phyloP scores from a whole-genome alignment of 2,113 vertebrate genomes.

The Sebastes fasciatus region DNA sequence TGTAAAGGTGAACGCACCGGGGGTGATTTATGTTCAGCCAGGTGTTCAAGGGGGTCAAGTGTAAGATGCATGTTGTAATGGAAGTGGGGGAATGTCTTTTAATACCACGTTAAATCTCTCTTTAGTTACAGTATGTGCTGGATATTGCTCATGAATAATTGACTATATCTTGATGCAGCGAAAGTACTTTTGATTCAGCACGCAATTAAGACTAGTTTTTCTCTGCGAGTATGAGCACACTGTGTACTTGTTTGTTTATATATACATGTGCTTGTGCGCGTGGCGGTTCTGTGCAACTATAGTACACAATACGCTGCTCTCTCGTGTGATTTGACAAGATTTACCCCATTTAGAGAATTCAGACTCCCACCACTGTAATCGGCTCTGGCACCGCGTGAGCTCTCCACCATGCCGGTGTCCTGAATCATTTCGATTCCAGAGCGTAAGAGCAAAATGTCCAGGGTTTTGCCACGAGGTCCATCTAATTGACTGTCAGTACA shows the following conservation, averaged over 20 bases:
- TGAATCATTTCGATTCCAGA: slow-evolving; percentile 57
- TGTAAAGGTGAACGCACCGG: slow-evolving; percentile 49
- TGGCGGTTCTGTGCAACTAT: slow-evolving; percentile 26
- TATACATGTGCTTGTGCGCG: slow-evolving; percentile 11
- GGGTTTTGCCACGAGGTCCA: slow-evolving; percentile 62
- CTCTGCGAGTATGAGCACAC: neutral
- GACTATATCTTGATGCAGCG: slow-evolving; percentile 25
- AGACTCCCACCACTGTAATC: slow-evolving; percentile 60
- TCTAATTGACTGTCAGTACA: slow-evolving; percentile 58
- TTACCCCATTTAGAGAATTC: slow-evolving; percentile 64
- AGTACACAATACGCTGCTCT: slow-evolving; percentile 37
- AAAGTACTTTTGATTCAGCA: slow-evolving; percentile 39
- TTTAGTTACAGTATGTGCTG: slow-evolving; percentile 35
- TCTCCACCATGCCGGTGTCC: slow-evolving; percentile 50
- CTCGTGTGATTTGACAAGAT: slow-evolving; percentile 57
- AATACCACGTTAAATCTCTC: slow-evolving; percentile 5
- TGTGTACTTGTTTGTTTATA: slow-evolving; percentile 38
- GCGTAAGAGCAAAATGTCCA: slow-evolving; percentile 48
- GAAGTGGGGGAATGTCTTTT: slow-evolving; percentile 39
- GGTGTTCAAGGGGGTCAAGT: slow-evolving; percentile 57
- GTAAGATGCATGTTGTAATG: slow-evolving; percentile 30
- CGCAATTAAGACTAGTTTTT: slow-evolving; percentile 28
- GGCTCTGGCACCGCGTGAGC: slow-evolving; percentile 56
- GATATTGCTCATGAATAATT: slow-evolving; percentile 49
- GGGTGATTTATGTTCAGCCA: slow-evolving; percentile 57